Evolutionary conservation across 2,113 vertebrate genomes (phyloP).

Genomic region (Calcarius ornatus): DNA sequence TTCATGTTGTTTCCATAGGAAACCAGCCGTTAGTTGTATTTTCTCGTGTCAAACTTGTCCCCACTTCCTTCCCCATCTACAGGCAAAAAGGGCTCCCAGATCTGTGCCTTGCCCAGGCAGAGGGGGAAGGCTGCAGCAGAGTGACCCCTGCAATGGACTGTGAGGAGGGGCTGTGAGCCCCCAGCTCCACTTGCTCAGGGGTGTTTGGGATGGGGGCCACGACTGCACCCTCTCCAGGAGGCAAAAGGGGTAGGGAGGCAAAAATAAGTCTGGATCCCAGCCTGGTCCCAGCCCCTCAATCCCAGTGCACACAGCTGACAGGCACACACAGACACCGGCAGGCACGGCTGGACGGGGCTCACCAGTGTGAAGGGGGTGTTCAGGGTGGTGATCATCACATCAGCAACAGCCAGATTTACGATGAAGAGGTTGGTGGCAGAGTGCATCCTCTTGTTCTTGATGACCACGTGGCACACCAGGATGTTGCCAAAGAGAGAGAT

Average conservation of each 20-base stretch:
- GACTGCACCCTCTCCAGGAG: not conserved
- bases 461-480: slow-evolving; percentile 79
- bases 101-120: not conserved
- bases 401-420: slow-evolving; percentile 75
- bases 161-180: accelerated
- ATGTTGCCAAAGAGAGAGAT: slow-evolving; percentile 78
- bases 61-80: not conserved
- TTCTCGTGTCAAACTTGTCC: not conserved
- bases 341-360: not conserved
- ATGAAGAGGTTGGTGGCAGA: slow-evolving; percentile 80
- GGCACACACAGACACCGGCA: not conserved
- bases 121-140: not conserved
- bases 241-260: not conserved
- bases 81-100: not conserved
- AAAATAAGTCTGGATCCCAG: not conserved
- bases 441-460: slow-evolving; percentile 77
- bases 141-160: not conserved
- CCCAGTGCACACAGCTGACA: not conserved
- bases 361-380: slow-evolving; percentile 83
- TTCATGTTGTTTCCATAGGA: not conserved
- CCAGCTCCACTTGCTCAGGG: not conserved
- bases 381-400: slow-evolving; percentile 78
- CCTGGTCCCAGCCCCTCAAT: not conserved
- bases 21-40: not conserved
- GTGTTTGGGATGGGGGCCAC: accelerated